Base-by-base conservation (phyloP, 1,140 invertebrate species). In the Trissolcus basalis region DNA sequence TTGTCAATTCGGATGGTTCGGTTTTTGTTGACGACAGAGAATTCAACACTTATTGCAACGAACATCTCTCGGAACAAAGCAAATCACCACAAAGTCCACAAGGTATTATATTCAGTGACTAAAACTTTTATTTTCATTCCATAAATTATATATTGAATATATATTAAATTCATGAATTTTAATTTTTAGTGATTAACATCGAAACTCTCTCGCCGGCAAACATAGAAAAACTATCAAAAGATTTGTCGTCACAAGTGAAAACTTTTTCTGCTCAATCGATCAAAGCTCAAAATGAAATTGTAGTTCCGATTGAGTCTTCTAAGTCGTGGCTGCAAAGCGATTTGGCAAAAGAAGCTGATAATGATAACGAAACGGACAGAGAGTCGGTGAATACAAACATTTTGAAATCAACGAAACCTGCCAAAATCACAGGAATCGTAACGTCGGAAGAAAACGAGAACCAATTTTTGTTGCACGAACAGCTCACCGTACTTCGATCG, bases 11-110 rank as follows among this genome's bases (percentile, higher is more conserved):
- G 0, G 86, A 87, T 58, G 82, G 83, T 45, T 85, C 85, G 7
- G 85, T 87, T 49, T 87, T 86, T 33, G 85, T 86, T 0, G 84
- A 87, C 10, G 83, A 87, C 12, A 82, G 82, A 19, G 83, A 86
- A 15, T 86, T 87, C 47, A 83, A 84, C 36, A 79, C 60, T 7
- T 87, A 87, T 43, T 86, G 85, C 27, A 71, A 78, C 33, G 79
- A 84, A 49, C 80, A 82, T 78, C 75, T 85, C 13, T 1, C 81
- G 71, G 2, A 69, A 77, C 32, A 77, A 11, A 80, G 64, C 59
- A 80, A 82, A 48, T 81, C 85, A 10, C 71, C 82, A 5, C n/a
- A n/a, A n/a, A 80, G 47, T 36, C 33, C 73, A 35, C 79, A 81
- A 81, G 81, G 83, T 86, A 80, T 16, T n/a, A n/a, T n/a, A n/a